phyloP scores from a whole-genome alignment of 2,113 vertebrate species.

The Regulus satrapa region DNA sequence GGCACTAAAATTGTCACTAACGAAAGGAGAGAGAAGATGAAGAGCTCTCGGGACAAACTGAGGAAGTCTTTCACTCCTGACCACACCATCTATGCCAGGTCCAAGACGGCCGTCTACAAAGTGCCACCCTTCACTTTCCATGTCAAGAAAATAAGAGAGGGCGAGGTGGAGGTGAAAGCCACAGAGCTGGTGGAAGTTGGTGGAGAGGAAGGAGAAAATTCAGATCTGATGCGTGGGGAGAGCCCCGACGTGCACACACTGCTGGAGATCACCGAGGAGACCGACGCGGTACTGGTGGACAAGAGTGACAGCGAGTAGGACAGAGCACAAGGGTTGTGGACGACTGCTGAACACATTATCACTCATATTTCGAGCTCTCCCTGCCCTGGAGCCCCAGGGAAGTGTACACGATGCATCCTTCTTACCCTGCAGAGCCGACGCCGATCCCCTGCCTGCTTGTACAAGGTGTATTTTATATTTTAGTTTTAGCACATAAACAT shows the following conservation, averaged over 20 bases:
- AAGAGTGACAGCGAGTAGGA: conserved; percentile 80
- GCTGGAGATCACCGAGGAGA: conserved; percentile 88
- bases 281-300: conserved; percentile 83
- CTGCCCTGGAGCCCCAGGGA: conserved; percentile 25
- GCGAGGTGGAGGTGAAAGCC: conserved; percentile 83
- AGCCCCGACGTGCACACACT: conserved; percentile 83
- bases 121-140: conserved; percentile 98
- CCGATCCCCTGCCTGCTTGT: conserved; percentile 3
- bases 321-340: background rate
- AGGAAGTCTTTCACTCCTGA: conserved; percentile 93
- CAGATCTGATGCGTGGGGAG: conserved; percentile 84
- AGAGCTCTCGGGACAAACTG: conserved; percentile 88
- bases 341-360: conserved; percentile 13
- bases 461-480: conserved; percentile 56
- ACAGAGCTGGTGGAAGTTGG: conserved; percentile 87
- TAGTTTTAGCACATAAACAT: conserved; percentile 38
- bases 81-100: conserved; percentile 84
- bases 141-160: conserved; percentile 95
- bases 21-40: conserved; percentile 89
- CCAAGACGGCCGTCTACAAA: conserved; percentile 91
- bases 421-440: background rate
- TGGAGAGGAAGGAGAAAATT: conserved; percentile 77
- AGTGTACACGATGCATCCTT: background rate
- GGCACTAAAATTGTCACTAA: conserved; percentile 89
- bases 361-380: conserved; percentile 33